phyloP scores from a whole-genome alignment of 2,797 vertebrate genomes.

The Poliocrania exsul region DNA sequence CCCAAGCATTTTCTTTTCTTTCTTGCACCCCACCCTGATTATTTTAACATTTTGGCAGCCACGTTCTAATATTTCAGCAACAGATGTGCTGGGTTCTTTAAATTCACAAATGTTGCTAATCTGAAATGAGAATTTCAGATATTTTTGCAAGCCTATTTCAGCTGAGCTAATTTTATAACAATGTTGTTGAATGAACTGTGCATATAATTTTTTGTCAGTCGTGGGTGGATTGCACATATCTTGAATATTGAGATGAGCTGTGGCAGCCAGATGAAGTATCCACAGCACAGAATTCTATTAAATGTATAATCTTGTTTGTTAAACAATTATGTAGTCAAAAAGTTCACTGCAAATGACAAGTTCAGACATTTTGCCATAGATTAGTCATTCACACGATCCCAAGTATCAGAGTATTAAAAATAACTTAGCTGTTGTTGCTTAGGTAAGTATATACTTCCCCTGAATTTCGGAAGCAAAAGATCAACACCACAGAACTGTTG shows the following conservation, averaged over 20 bases:
- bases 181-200: constrained; percentile 76
- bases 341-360: not conserved
- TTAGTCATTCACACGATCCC: not conserved
- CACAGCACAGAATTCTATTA: not conserved
- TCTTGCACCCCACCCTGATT: constrained; percentile 44
- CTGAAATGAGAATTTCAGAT: constrained; percentile 80
- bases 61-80: constrained; percentile 69
- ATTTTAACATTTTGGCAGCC: constrained; percentile 70
- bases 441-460: constrained; percentile 6
- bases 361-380: not conserved
- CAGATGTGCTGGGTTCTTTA: constrained; percentile 71
- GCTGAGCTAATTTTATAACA: constrained; percentile 76
- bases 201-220: constrained; percentile 64
- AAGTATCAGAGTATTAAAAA: not conserved
- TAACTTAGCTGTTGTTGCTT: not conserved
- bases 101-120: constrained; percentile 79
- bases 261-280: constrained; percentile 33
- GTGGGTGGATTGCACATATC: constrained; percentile 48
- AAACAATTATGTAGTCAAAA: not conserved
- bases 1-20: constrained; percentile 54
- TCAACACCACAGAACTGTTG: not conserved
- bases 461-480: constrained; percentile 17
- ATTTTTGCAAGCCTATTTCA: constrained; percentile 76
- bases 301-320: not conserved
- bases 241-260: constrained; percentile 45